phyloP scores from a whole-genome alignment of 2,888 invertebrate species.

The Agriopis marginaria region DNA sequence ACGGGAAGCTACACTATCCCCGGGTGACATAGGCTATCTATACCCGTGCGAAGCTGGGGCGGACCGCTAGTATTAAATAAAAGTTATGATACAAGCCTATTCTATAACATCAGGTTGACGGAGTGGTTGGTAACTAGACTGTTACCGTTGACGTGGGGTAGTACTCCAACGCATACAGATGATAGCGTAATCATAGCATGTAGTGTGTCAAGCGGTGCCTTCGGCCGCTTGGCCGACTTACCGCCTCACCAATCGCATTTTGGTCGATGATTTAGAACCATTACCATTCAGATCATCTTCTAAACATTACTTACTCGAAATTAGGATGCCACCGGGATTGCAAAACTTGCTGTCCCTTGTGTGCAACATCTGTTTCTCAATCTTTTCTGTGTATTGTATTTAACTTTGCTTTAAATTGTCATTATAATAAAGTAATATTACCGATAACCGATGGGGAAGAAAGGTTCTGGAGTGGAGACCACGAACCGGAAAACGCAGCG shows the following conservation, averaged over 20 bases:
- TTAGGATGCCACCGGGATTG: constrained; percentile 60
- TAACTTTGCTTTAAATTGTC: constrained; percentile 3
- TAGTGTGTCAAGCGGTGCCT: constrained; percentile 58
- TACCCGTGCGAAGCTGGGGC: no score
- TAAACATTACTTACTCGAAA: constrained; percentile 57
- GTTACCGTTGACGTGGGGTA: constrained; percentile 37
- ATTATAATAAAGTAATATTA: neutral
- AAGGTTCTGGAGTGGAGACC: no score
- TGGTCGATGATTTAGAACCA: constrained; percentile 68
- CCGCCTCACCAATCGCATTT: constrained; percentile 65
- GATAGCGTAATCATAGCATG: constrained; percentile 57
- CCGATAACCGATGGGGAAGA: no score
- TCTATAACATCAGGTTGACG: no score
- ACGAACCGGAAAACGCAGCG: no score
- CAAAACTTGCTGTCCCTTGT: constrained; percentile 46
- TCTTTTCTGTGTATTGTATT: constrained; percentile 11
- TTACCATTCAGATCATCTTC: constrained; percentile 71
- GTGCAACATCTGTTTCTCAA: constrained; percentile 28
- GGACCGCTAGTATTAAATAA: no score
- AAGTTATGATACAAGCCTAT: no score
- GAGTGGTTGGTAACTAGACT: constrained; percentile 29
- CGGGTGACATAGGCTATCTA: no score
- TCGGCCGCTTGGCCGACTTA: constrained; percentile 75
- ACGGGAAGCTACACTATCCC: no score
- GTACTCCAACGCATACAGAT: constrained; percentile 66